phyloP scores from a whole-genome alignment of 2,797 vertebrate genomes.

The Oryzias dopingdopingensis region DNA sequence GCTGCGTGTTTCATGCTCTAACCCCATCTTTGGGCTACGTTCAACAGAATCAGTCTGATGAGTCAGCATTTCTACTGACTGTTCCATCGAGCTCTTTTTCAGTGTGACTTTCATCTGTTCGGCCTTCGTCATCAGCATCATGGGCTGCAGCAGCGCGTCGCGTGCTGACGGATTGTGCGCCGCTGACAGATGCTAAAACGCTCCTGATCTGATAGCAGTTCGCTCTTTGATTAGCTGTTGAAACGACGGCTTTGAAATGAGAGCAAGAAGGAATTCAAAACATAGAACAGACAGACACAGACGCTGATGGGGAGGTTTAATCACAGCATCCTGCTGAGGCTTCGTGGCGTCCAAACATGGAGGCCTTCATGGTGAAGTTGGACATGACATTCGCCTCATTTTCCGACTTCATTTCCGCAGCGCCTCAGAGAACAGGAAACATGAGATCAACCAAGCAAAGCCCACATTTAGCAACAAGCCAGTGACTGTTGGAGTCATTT shows the following conservation, averaged over 20 bases:
- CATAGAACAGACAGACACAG: slow-evolving; percentile 1
- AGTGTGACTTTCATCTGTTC: too few relatives aligned
- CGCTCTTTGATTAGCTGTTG: slow-evolving; percentile 52
- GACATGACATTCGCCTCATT: neutral
- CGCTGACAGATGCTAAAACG: slow-evolving; percentile 47
- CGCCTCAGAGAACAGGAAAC: neutral
- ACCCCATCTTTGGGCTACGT: slow-evolving; percentile 5
- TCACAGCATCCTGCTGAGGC: slow-evolving; percentile 55
- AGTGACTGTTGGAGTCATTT: neutral
- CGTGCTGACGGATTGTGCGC: slow-evolving; percentile 21
- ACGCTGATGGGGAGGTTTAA: slow-evolving; percentile 43
- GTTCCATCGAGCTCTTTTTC: too few relatives aligned
- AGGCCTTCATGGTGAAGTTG: slow-evolving; percentile 8
- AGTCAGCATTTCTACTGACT: neutral
- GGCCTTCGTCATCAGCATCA: too few relatives aligned
- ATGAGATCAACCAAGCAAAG: neutral
- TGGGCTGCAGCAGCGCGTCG: neutral
- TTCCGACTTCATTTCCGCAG: slow-evolving; percentile 7
- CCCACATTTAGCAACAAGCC: neutral
- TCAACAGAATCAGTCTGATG: neutral
- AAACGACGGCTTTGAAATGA: slow-evolving; percentile 44
- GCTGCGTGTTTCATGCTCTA: slow-evolving; percentile 18
- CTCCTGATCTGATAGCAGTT: slow-evolving; percentile 47
- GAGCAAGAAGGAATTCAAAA: slow-evolving; percentile 27
- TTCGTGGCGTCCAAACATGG: slow-evolving; percentile 39